Base-by-base conservation (phyloP, 2,888 invertebrate species). In the Agrotis segetum region DNA sequence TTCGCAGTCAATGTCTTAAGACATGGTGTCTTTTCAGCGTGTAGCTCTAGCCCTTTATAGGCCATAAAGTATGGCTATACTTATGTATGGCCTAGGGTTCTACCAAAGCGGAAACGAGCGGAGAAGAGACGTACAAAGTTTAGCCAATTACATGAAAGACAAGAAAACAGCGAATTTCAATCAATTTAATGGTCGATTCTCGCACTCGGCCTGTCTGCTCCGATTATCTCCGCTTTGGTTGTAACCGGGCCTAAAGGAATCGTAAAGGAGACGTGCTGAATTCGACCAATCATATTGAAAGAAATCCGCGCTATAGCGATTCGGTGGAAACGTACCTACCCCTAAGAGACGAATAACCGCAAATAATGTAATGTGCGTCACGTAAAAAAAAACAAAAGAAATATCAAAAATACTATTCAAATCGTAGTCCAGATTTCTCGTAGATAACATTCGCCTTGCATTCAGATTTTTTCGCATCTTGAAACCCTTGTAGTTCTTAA, bases 391-490 rank as follows among this genome's bases (percentile, higher is more conserved):
- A 0, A 16, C 0, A 24, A n/a, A 13, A 55, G 11, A 19, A 29
- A 13, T 44, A 40, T 40, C 1, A 55, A 44, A 40, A 69, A 58
- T 62, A 78, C 78, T 71, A 49, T 62, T 16, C 21, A 68, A 52
- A 24, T 65, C 59, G 44, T 7, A 1, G 6, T 60, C 62, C 47
- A 34, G 13, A 5, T n/a, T 29, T n/a, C 34, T 16, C 19, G 62
- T 47, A 14, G 67, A 24, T 13, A 47, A 60, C 16, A 29, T 14
- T 62, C 46, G 55, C 17, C 60, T 21, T 19, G 61, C 65, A 44
- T 19, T 49, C 16, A 47, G 11, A 56, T 66, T 68, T 62, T 82
- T 79, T 59, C 67, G 55, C 11, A 13, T 40, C 44, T 50, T 66
- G 2, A 50, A 46, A n/a, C 17, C 58, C 17, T 56, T 70, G n/a